Evolutionary conservation across 2,888 invertebrate species (phyloP), one percentile per base, ranked within the genome.

Genomic region (Dasysyrphus albostriatus): DNA sequence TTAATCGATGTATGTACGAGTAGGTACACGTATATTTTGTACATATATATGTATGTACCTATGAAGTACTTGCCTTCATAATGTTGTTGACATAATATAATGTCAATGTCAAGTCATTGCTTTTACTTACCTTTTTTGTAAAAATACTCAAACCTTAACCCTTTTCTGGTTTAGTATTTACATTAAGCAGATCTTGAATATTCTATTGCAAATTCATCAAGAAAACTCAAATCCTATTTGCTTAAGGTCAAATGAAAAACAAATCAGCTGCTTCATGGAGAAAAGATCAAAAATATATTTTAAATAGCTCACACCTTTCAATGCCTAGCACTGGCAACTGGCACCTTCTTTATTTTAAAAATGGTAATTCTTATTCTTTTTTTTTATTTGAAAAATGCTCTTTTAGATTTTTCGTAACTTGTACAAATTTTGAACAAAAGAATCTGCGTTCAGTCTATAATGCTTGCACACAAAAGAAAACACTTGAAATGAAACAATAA

Each of bases 401-500:
- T 47, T 51, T 51, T 69, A 24, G 72, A 74, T 70, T 85, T 83
- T 70, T 81, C 84, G 85, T 85, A 85, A 85, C 85, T 78, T 75
- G 76, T 54, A 84, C 84, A 80, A 76, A 51, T 76, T 16, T n/a
- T 5, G 37, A 51, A 82, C 63, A 78, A 82, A 49, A 74, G 56
- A 61, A 56, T 78, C 10, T 69, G 61, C 70, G 56, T 78, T 73
- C 74, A 77, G 56, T 29, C 42, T 63, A 49, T 59, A 85, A 69
- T 81, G 73, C 72, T 16, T 37, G 10, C 67, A 10, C 10, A 85
- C 42, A 85, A 81, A 77, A 65, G 81, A 77, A 70, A 44, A 70
- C 77, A 85, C 85, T 85, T 78, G 74, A 82, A 82, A 44, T 34
- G 6, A 9, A 81, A 89, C 89, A 88, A 89, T 88, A 74, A 85